Evolutionary conservation across 2,888 invertebrate genomes (phyloP), one percentile per base, ranked within the genome.

Genomic region (Acrobasis consociella): DNA sequence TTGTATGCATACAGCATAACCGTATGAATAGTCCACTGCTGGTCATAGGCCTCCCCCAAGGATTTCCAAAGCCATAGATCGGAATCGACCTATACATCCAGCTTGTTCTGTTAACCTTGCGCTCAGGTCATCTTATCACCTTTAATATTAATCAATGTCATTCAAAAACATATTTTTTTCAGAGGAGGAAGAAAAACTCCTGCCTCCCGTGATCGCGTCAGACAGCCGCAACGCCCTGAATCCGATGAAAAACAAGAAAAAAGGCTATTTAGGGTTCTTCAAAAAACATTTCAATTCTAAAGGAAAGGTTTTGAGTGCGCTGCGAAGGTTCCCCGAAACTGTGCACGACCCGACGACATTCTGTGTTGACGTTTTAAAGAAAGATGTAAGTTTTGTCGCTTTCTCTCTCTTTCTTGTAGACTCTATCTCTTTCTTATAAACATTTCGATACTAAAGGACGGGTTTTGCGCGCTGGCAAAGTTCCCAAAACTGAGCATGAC

Each of bases 301-400:
- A 0, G 9, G 38, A 3, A 31, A 65, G 0, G 64, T 74, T 5
- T 11, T 65, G 0, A 22, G 16, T 0, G 65, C 71, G 0, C 63
- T 81, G 0, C 1, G 2, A 0, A 3, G 60, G 0, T 67, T 89
- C 0, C 89, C 89, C 0, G 65, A 69, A 0, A 74, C 82, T 0
- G 59, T 72, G 0, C 91, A 91, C 59, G 90, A 91, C 58, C 76
- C 80, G 0, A 74, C 73, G 10, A 82, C 87, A 0, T 91, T 92
- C 56, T 82, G 75, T 56, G 81, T 91, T 0, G 91, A 91, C 66
- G 83, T 91, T 0, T 49, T 88, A 0, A 51, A 62, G n/a, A 82
- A 88, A 68, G 78, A 83, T 69, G 91, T 91, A 69, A 85, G 88
- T 22, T 13, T 11, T 42, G 9, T 39, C 9, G 1, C 39, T 42